Base-by-base conservation (phyloP, 2,888 invertebrate species). In the Disparrhopalites patrizii region DNA sequence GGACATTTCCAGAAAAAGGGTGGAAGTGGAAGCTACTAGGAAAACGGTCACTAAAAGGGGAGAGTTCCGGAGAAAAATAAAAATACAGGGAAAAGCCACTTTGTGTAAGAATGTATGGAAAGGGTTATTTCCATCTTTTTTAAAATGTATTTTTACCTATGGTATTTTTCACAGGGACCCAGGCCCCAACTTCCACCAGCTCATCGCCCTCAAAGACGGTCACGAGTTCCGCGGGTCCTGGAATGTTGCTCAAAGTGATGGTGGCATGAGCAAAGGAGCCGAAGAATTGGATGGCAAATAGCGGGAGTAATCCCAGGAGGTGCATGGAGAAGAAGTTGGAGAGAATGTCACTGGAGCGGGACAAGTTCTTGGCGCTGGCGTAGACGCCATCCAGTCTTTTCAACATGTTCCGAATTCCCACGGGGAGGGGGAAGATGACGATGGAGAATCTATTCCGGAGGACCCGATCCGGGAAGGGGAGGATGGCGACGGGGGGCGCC, bases 401-500 rank as follows among this genome's bases (percentile, higher is more conserved):
- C 20, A 62, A 2, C 0, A 60, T 25, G 43, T 56, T 38, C 20
- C 47, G 52, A 52, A 65, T 40, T 15, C 70, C 73, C 20, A 72
- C 65, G 4, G 54, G 52, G 13, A 73, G 50, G 1, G 73, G 72
- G 20, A 73, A 67, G 13, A 70, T 43, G 15, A 71, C 67, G 13
- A 69, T 70, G 3, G 73, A 70, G 40, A 74, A 74, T 58, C 73
- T 60, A 58, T 74, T 74, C 38, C 73, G 61, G 8, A 71, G 72
- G 47, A 67, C 68, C 7, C 74, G 38, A 54, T 73, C 70, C 8
- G 70, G 68, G 25, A 70, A 74, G 13, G 74, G 74, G 2, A 74
- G 60, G 31, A 73, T 58, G 3, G 73, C 73, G 13, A 74, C 67
- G 5, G 74, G 73, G 3, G 72, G 68, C 20, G 69, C 61, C 4